These are phyloP conservation scores for Myotis lucifugus DNA, from an alignment of 2,113 vertebrate genomes.

Conservation along the genomic window DNA sequence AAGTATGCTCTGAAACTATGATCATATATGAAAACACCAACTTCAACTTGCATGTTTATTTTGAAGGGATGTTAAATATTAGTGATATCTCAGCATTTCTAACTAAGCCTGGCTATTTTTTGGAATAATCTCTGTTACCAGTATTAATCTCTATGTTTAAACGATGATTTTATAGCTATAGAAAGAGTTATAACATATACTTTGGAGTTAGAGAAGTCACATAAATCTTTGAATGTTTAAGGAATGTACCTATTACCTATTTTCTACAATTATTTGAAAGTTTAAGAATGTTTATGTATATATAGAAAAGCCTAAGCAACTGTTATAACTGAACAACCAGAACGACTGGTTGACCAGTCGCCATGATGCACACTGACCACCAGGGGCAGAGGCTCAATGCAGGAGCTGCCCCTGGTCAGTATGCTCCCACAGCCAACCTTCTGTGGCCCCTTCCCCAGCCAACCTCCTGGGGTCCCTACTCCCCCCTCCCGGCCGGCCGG, in stretches of 20 bases:
- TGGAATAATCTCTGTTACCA: neutral
- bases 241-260: neutral
- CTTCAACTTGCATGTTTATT: neutral
- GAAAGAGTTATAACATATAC: neutral
- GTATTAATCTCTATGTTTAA: neutral
- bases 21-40: neutral
- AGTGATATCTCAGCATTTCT: neutral
- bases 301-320: too few species aligned
- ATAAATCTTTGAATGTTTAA: neutral
- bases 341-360: too few species aligned
- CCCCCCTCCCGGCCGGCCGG: too few species aligned
- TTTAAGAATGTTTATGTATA: neutral
- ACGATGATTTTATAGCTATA: neutral
- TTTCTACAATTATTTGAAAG: neutral
- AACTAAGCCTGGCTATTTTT: neutral
- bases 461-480: too few species aligned
- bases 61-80: neutral
- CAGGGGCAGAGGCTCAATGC: too few species aligned
- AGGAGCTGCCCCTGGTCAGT: too few species aligned
- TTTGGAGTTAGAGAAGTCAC: neutral
- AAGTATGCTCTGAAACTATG: neutral
- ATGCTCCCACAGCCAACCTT: too few species aligned
- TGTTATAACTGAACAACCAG: too few species aligned
- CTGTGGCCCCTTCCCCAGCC: too few species aligned
- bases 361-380: too few species aligned